phyloP scores from a whole-genome alignment of 2,113 vertebrate genomes.

The Crotalus viridis region DNA sequence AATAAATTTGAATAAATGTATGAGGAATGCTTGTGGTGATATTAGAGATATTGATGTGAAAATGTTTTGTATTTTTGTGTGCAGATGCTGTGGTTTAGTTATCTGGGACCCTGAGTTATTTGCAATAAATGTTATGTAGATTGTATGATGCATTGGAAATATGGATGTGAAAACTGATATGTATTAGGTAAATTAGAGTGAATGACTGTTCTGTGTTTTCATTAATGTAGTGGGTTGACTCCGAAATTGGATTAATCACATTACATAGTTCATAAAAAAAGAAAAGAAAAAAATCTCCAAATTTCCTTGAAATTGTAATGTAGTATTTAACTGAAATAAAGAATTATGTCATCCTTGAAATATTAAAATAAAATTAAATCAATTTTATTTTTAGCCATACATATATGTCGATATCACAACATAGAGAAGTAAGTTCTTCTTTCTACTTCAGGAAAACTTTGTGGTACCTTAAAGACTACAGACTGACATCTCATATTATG shows the following conservation, averaged over 20 bases:
- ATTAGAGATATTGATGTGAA: background rate
- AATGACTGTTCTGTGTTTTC: background rate
- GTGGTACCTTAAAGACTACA: background rate
- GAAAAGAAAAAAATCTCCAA: background rate
- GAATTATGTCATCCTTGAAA: background rate
- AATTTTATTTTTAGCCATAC: background rate
- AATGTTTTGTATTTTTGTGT: background rate
- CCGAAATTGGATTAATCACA: background rate
- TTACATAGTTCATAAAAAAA: background rate
- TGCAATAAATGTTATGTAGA: background rate
- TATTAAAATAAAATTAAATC: no score
- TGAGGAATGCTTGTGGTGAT: background rate
- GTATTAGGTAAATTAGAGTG: background rate
- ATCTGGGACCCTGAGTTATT: background rate
- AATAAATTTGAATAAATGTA: background rate
- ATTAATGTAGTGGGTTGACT: background rate
- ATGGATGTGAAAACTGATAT: background rate
- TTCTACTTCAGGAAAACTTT: background rate
- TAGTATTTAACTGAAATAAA: background rate
- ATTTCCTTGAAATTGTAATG: background rate
- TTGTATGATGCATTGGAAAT: background rate
- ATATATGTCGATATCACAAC: background rate
- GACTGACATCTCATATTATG: background rate
- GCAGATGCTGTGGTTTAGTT: background rate
- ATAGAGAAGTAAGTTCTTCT: background rate